Percentiles rank a stretch among this genome's conserved stretches.
Conservation (phyloP, 2,888 invertebrate genomes). For the Plebejus melissa region DNA sequence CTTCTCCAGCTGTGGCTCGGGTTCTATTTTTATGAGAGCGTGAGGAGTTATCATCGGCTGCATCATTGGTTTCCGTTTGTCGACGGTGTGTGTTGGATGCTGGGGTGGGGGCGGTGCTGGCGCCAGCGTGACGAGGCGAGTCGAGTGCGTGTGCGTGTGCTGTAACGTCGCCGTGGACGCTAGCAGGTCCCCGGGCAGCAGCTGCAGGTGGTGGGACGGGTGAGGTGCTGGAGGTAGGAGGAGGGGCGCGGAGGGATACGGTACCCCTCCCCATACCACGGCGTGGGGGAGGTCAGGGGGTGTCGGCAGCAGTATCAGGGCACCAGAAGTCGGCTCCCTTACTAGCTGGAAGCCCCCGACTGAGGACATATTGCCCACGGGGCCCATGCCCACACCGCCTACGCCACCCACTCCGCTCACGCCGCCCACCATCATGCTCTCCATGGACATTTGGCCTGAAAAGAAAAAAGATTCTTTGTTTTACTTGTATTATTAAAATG, state of each 20-base stretch:
- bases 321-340: slow-evolving; percentile 91
- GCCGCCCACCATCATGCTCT: slow-evolving; percentile 84
- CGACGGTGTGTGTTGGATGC: slow-evolving; percentile 51
- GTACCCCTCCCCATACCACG: slow-evolving; percentile 86
- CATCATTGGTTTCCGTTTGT: slow-evolving; percentile 72
- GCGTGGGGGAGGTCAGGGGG: slow-evolving; percentile 85
- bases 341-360: slow-evolving; percentile 91
- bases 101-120: slow-evolving; percentile 74
- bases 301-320: slow-evolving; percentile 87
- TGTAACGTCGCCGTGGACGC: slow-evolving; percentile 82
- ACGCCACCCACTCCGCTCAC: slow-evolving; percentile 77
- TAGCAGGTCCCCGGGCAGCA: slow-evolving; percentile 82
- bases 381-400: slow-evolving; percentile 83
- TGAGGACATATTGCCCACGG: slow-evolving; percentile 80
- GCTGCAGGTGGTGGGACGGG: slow-evolving; percentile 81
- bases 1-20: slow-evolving; percentile 77
- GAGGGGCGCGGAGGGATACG: slow-evolving; percentile 65
- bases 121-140: slow-evolving; percentile 82
- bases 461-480: slow-evolving; percentile 33
- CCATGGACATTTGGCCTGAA: slow-evolving; percentile 85
- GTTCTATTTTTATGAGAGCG: slow-evolving; percentile 85
- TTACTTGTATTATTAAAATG: no score
- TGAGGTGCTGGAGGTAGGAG: slow-evolving; percentile 73
- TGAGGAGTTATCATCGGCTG: slow-evolving; percentile 70
- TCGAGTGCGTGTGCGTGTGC: slow-evolving; percentile 84